Evolutionary conservation across 64 coral and sea anemone species (phyloP).

Genomic region (Stichodactyla helianthus): DNA sequence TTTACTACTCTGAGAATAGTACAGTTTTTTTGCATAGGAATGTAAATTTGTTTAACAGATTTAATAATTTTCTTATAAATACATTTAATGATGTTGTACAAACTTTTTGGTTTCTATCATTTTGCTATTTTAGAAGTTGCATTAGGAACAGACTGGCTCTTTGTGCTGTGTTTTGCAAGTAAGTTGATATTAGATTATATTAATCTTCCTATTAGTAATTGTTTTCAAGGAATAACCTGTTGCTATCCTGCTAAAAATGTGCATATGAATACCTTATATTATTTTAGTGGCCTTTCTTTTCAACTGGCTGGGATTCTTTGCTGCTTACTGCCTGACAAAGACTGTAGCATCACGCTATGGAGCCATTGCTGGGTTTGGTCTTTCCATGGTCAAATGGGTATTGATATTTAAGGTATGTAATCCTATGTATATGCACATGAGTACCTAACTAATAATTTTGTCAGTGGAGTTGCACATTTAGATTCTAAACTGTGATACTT

Average conservation of each 20-base stretch:
- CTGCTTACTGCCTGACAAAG: conserved; percentile 86
- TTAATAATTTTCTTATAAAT: no score
- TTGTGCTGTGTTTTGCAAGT: conserved; percentile 83
- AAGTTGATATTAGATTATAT: conserved; percentile 3
- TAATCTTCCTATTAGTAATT: neutral
- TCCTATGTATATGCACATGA: neutral
- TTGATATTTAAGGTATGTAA: conserved; percentile 80
- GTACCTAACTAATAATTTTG: no score
- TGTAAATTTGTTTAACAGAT: no score
- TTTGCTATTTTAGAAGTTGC: conserved; percentile 47
- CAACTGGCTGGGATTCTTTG: conserved; percentile 99
- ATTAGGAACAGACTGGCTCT: conserved; percentile 89
- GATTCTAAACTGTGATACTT: no score
- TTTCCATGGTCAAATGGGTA: conserved; percentile 92
- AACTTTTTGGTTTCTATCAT: neutral
- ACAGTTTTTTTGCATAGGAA: no score
- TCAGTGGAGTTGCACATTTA: no score
- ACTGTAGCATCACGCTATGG: conserved; percentile 86
- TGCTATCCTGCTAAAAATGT: no score
- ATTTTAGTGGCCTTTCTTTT: conserved; percentile 83
- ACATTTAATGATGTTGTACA: no score
- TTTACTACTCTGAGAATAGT: no score
- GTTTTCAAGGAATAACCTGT: no score
- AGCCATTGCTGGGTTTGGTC: conserved; percentile 89
- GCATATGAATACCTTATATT: neutral